Conservation (phyloP, 53 echinoderm and acorn worm species). For the Astropecten irregularis region DNA sequence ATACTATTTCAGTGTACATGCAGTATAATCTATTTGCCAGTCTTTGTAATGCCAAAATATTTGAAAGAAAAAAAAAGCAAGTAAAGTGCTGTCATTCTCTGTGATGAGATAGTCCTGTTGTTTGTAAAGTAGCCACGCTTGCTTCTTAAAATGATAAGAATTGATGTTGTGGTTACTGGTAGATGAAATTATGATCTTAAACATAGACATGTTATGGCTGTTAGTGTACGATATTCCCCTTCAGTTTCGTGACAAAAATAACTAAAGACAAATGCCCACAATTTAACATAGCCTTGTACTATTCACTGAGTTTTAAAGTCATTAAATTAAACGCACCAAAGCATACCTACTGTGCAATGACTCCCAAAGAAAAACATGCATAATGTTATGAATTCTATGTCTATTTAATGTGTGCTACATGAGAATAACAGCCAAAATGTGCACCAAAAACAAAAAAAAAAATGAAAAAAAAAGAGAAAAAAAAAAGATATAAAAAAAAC, state of each 20-base stretch:
- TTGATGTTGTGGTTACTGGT: slow-evolving; percentile 12
- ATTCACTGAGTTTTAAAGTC: background rate
- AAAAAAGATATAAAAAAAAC: no score
- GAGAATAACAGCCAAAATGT: slow-evolving; percentile 44
- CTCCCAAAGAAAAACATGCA: slow-evolving; percentile 57
- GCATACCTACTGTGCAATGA: slow-evolving; percentile 51
- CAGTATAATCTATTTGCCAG: slow-evolving; percentile 17
- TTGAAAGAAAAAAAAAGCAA: background rate
- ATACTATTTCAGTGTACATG: slow-evolving; percentile 27
- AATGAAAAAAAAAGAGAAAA: no score
- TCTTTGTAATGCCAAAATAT: slow-evolving; percentile 35
- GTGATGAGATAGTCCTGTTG: background rate
- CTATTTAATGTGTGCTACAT: slow-evolving; percentile 53
- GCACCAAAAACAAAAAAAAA: no score
- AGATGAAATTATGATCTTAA: background rate
- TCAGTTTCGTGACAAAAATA: background rate
- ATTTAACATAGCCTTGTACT: no score
- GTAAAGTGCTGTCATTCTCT: slow-evolving; percentile 15
- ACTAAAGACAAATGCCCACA: background rate
- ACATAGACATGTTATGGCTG: background rate
- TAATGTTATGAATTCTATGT: slow-evolving; percentile 58
- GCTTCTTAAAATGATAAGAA: background rate
- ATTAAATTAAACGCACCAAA: slow-evolving; percentile 30
- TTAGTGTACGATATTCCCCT: background rate
- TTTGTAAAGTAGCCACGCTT: background rate